A percentile compares a stretch with the other conserved stretches of the same genome.
These are phyloP conservation scores for Lepidochrysops patricia DNA, from an alignment of 2,888 invertebrate species.

Conservation along the genomic window DNA sequence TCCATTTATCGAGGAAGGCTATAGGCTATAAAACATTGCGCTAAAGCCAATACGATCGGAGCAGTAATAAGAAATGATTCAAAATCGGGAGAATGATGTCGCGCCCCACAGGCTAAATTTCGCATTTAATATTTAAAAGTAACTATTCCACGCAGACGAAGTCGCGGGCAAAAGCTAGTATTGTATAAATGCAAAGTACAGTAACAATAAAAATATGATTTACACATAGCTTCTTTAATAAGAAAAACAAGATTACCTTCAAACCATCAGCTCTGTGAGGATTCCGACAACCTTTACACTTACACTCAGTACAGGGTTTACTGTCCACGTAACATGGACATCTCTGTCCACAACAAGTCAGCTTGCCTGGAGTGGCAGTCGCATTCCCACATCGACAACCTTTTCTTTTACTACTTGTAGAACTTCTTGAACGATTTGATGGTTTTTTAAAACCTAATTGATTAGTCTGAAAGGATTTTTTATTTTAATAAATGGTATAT, in stretches of 20 bases:
- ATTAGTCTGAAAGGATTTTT: constrained; percentile 44
- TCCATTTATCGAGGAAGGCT: too few relatives aligned
- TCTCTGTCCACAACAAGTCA: constrained; percentile 94
- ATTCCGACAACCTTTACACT: constrained; percentile 94
- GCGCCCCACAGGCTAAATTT: too few relatives aligned
- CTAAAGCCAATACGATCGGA: too few relatives aligned
- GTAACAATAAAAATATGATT: too few relatives aligned
- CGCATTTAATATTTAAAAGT: too few relatives aligned
- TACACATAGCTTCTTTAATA: not conserved
- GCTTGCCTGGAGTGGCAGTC: constrained; percentile 89
- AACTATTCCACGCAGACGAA: too few relatives aligned
- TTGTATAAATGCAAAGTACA: too few relatives aligned
- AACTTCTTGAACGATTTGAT: constrained; percentile 57
- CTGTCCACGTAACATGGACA: constrained; percentile 96
- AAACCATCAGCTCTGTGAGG: constrained; percentile 88
- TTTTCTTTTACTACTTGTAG: constrained; percentile 73
- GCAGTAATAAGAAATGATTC: too few relatives aligned
- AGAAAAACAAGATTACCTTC: constrained; percentile 69
- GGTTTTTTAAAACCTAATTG: constrained; percentile 66
- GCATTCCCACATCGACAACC: constrained; percentile 95
- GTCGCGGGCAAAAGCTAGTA: too few relatives aligned
- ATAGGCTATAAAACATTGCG: too few relatives aligned
- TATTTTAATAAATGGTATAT: constrained; percentile 18
- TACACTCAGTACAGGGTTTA: constrained; percentile 91
- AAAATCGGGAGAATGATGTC: too few relatives aligned